Conservation (phyloP, 2,888 invertebrate species). For the Eudasyphora cyanicolor region DNA sequence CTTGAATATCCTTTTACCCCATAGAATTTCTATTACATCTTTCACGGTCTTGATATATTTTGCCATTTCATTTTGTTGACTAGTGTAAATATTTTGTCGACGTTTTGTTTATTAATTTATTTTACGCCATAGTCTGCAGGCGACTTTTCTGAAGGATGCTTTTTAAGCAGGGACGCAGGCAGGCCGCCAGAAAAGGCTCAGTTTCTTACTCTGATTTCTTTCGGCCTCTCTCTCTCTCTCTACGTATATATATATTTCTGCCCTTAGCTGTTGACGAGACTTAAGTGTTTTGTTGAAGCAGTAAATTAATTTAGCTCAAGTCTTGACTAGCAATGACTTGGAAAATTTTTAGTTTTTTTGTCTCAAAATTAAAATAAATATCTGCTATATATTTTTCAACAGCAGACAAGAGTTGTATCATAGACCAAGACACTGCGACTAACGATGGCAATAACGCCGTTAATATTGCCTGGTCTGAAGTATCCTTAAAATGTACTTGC, state of each 20-base stretch:
- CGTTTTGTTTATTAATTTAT: constrained; percentile 54
- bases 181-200: not conserved
- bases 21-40: constrained; percentile 74
- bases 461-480: constrained; percentile 58
- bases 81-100: constrained; percentile 33
- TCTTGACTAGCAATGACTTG: constrained; percentile 74
- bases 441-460: not conserved
- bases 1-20: not conserved
- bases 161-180: not conserved
- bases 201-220: constrained; percentile 8
- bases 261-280: constrained; percentile 18
- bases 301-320: constrained; percentile 77
- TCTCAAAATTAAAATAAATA: constrained; percentile 12
- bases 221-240: too few species aligned
- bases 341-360: constrained; percentile 69
- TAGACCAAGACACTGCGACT: constrained; percentile 5
- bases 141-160: too few species aligned
- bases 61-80: not conserved
- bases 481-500: constrained; percentile 45
- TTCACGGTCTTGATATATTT: constrained; percentile 47
- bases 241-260: too few species aligned
- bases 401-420: not conserved
- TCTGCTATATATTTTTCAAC: not conserved
- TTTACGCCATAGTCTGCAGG: not conserved
- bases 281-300: constrained; percentile 58